phyloP scores from a whole-genome alignment of 2,888 invertebrate genomes.

The Amblyjoppa fuscipennis region DNA sequence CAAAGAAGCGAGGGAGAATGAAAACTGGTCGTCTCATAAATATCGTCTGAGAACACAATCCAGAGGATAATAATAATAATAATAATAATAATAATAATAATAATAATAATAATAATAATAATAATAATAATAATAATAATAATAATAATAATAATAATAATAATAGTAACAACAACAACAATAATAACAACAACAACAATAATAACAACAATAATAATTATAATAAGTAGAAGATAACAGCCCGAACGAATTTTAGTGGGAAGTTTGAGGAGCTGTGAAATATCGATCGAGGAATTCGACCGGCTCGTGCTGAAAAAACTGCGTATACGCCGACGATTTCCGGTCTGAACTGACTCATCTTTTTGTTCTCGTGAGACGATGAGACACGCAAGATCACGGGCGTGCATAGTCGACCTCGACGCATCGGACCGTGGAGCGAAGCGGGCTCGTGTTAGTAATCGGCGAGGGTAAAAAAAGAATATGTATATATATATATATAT shows the following conservation, averaged over 20 bases:
- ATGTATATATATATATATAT: background rate
- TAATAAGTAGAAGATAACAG: background rate
- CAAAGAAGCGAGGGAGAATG: slow-evolving; percentile 11
- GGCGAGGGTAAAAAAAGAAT: background rate
- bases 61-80: background rate
- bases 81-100: background rate
- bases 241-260: background rate
- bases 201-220: background rate
- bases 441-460: background rate
- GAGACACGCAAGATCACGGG: slow-evolving; percentile 38
- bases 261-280: slow-evolving; percentile 16
- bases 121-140: background rate
- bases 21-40: background rate
- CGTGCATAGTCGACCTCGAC: background rate
- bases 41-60: background rate
- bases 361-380: slow-evolving; percentile 40
- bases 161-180: background rate
- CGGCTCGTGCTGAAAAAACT: slow-evolving; percentile 29
- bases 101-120: background rate
- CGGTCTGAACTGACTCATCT: slow-evolving; percentile 58
- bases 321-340: slow-evolving; percentile 62
- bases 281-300: slow-evolving; percentile 45
- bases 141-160: background rate
- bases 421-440: background rate
- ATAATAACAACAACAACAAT: background rate